phyloP scores from a whole-genome alignment of 2,797 vertebrate species.

The Poecilia wingei region DNA sequence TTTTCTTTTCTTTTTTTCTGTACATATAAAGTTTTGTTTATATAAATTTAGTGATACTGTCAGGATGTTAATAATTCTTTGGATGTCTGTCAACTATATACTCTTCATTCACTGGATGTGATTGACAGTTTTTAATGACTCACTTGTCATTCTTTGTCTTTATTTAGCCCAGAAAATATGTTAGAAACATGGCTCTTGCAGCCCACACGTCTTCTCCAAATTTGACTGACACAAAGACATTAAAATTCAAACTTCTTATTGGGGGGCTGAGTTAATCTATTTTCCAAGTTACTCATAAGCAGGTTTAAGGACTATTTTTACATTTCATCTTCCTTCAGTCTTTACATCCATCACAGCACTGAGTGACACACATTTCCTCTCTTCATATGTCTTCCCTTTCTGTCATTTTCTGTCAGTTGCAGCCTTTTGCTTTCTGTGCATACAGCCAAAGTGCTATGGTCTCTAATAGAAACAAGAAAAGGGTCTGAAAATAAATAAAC shows the following conservation, averaged over 20 bases:
- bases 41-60: background rate
- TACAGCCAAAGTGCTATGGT: constrained; percentile 47
- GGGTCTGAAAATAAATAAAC: constrained; percentile 65
- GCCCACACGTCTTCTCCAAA: background rate
- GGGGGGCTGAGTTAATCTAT: background rate
- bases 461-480: constrained; percentile 71
- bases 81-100: background rate
- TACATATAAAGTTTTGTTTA: background rate
- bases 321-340: background rate
- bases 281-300: background rate
- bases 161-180: background rate
- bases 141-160: background rate
- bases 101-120: background rate
- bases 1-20: background rate
- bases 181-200: background rate
- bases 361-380: constrained; percentile 40
- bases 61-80: background rate
- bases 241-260: background rate
- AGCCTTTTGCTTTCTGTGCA: constrained; percentile 48
- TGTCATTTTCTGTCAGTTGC: constrained; percentile 41
- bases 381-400: constrained; percentile 35
- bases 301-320: background rate
- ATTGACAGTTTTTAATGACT: background rate
- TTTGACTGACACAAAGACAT: background rate
- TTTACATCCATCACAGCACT: background rate